Percentiles rank a stretch among this genome's conserved stretches.
Conservation (phyloP, 92 coral and sea anemone species). For the Umimayanthus kanabou region DNA sequence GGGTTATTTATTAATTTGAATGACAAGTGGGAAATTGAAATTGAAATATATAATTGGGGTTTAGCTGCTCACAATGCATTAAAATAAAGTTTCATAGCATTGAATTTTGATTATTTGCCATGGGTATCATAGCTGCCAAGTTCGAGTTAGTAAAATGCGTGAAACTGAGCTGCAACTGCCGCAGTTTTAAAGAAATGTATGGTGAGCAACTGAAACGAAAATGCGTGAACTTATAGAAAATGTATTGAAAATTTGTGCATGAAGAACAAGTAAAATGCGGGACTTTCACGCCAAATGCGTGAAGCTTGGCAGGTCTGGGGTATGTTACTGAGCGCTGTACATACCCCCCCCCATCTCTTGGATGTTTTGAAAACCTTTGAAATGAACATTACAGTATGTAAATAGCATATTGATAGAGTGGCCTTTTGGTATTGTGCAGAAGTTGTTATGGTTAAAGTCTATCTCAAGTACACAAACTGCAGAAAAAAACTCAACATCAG, state of each 20-base stretch:
- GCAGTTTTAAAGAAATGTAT: too few relatives aligned
- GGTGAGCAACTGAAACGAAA: too few relatives aligned
- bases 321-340: not conserved
- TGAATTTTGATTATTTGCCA: not conserved
- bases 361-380: constrained; percentile 2
- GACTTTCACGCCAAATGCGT: too few relatives aligned
- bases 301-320: too few relatives aligned
- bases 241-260: too few relatives aligned
- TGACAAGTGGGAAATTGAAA: not conserved
- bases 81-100: not conserved
- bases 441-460: constrained; percentile 2
- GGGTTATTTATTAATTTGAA: constrained; percentile 7
- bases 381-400: not conserved
- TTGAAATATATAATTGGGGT: not conserved
- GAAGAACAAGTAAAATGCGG: too few relatives aligned
- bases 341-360: not conserved
- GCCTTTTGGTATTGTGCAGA: constrained; percentile 7
- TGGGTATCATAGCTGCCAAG: too few relatives aligned
- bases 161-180: too few relatives aligned
- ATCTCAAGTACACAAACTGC: constrained; percentile 10
- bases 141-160: too few relatives aligned
- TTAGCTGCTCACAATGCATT: not conserved
- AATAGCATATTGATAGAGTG: constrained; percentile 5
- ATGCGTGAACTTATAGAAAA: too few relatives aligned
- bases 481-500: constrained; percentile 2